A percentile compares a stretch with the other conserved stretches of the same genome.
Conservation (phyloP, 2,797 vertebrate species). For the Lagorchestes hirsutus region DNA sequence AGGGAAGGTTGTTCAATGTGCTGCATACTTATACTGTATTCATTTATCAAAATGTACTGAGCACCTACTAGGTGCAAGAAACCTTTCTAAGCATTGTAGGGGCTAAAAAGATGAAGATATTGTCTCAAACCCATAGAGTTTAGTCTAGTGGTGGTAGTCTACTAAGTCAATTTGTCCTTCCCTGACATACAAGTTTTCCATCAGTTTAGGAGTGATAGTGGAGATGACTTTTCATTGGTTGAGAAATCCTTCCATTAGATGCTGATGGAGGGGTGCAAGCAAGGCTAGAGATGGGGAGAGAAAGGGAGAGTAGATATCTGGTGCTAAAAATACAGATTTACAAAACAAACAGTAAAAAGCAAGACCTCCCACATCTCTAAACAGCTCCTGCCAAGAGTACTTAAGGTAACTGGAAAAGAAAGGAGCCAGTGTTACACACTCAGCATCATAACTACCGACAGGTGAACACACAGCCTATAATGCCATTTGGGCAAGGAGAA, state of each 20-base stretch:
- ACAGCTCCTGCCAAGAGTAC: background rate
- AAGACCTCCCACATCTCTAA: conserved; percentile 21
- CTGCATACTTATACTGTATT: background rate
- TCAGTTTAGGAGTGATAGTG: conserved; percentile 51
- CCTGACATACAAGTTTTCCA: conserved; percentile 49
- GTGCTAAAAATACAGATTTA: background rate
- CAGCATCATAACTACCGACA: background rate
- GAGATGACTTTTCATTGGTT: conserved; percentile 42
- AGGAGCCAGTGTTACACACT: background rate
- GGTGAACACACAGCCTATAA: background rate
- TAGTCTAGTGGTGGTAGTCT: conserved; percentile 41
- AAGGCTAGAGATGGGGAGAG: conserved; percentile 29
- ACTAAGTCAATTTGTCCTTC: conserved; percentile 59
- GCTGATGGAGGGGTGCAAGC: background rate
- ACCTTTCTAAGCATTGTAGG: background rate
- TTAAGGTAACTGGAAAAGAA: background rate
- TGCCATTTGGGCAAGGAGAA: background rate
- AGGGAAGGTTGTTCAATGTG: background rate
- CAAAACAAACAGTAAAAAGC: conserved; percentile 8
- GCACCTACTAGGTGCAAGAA: background rate
- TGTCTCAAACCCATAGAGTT: background rate
- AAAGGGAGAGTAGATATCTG: background rate
- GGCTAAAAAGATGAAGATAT: background rate
- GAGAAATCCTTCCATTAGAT: conserved; percentile 41
- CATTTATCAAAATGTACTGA: background rate